Evolutionary conservation across 2,888 invertebrate genomes (phyloP), one percentile per base, ranked within the genome.

Genomic region (Cyaniris semiargus): DNA sequence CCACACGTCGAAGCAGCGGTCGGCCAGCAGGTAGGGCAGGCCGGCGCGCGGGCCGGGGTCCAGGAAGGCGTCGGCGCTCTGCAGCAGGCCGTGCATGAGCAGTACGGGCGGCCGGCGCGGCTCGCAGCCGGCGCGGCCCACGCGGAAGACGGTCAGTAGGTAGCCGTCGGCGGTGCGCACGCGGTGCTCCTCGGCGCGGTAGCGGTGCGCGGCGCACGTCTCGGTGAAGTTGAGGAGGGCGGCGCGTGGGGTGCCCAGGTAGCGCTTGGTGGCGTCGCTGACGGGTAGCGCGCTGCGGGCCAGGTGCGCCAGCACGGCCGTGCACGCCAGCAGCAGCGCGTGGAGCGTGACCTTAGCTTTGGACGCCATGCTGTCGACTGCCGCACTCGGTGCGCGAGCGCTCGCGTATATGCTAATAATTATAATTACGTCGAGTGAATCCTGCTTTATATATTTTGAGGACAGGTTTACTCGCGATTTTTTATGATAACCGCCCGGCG

Each of bases 121-220:
- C 13, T 6, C 18, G 27, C 74, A 74, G 13, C 38, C 38, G 38
- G 34, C 13, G 34, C 21, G 34, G 71, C 34, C 34, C n/a, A 91
- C 85, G 60, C 88, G 84, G 78, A 90, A 90, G 70, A 89, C 79
- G 0, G 85, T 88, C 10, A 92, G 79, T 10, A 90, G 77, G 72
- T 91, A 91, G 60, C 90, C 91, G 80, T 92, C 92, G 48, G 89
- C 86, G 0, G 91, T 91, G 1, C 85, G 78, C 0, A 88, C 86
- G 0, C 79, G 83, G 74, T 91, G 88, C 77, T 91, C 88, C 75
- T 89, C 87, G 0, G 89, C 84, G 1, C 79, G 6, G 53, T 87
- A 90, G 7, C 90, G 90, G 79, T 89, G 83, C 44, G 81, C 76
- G 1, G 75, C 78, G 0, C 86, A 83, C 0, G 86, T 78, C 53